Evolutionary conservation across 2,113 vertebrate genomes (phyloP).

Genomic region (Lepus timidus): DNA sequence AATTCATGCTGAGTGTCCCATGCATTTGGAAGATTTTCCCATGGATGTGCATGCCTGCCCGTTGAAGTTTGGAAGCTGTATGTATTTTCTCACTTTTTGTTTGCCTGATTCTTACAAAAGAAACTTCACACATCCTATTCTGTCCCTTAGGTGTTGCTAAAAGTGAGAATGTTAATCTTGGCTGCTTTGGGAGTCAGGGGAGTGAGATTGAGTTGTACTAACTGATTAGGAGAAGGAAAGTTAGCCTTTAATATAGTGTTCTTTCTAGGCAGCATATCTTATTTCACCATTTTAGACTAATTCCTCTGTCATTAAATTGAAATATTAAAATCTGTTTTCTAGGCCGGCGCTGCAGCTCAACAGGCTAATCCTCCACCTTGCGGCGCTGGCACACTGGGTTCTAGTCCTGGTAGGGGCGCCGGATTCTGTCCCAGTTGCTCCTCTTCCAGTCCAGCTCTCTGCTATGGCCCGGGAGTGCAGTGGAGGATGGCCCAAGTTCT

Average conservation of each 20-base stretch:
- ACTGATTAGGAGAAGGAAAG: not conserved
- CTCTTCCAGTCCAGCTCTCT: too few species aligned
- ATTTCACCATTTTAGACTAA: slow-evolving; percentile 49
- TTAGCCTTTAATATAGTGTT: not conserved
- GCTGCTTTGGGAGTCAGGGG: not conserved
- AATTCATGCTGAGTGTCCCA: slow-evolving; percentile 98
- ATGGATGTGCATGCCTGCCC: slow-evolving; percentile 99
- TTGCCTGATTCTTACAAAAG: not conserved
- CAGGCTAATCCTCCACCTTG: too few species aligned
- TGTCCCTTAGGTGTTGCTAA: not conserved
- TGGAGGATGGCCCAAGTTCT: too few species aligned
- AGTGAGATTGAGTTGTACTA: not conserved
- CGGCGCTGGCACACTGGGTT: too few species aligned
- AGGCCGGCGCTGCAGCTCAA: not conserved
- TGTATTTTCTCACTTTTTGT: slow-evolving; percentile 84
- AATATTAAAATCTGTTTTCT: slow-evolving; percentile 33
- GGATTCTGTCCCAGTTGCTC: too few species aligned
- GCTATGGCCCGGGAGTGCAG: too few species aligned
- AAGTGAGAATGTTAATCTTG: not conserved
- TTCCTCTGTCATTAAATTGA: slow-evolving; percentile 41
- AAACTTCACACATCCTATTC: not conserved
- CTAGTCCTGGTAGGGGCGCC: too few species aligned
- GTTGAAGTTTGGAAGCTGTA: slow-evolving; percentile 99
- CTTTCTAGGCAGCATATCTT: slow-evolving; percentile 4
- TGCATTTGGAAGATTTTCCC: slow-evolving; percentile 99